Evolutionary conservation across 2,888 invertebrate genomes (phyloP).

Genomic region (Aphodius granarius): DNA sequence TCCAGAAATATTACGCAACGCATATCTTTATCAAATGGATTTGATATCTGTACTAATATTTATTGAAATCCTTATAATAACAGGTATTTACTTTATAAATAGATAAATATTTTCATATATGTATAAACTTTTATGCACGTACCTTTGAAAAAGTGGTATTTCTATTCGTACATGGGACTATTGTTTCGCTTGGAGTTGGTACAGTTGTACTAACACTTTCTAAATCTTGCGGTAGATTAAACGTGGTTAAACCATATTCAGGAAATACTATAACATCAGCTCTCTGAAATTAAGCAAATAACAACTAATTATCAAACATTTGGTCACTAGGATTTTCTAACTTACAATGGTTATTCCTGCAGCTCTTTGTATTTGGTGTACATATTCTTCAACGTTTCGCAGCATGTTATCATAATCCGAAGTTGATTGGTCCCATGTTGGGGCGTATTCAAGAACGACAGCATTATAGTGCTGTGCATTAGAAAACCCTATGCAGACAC

Average conservation of each 20-base stretch:
- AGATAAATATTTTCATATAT: background rate
- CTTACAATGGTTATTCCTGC: background rate
- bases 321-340: background rate
- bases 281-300: constrained; percentile 45
- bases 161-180: constrained; percentile 28
- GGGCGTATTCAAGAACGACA: constrained; percentile 5
- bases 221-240: constrained; percentile 23
- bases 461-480: constrained; percentile 3
- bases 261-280: constrained; percentile 81
- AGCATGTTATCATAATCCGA: background rate
- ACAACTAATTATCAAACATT: too few species aligned
- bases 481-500: background rate
- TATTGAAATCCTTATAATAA: background rate
- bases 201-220: constrained; percentile 27
- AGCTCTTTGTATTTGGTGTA: background rate
- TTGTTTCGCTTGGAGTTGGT: constrained; percentile 20
- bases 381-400: background rate
- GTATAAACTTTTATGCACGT: background rate
- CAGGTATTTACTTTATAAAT: background rate
- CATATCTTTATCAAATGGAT: background rate
- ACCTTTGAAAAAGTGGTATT: constrained; percentile 16
- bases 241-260: constrained; percentile 55
- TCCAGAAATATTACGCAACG: background rate
- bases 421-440: background rate
- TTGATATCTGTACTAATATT: background rate